Percentiles rank a stretch among this genome's conserved stretches.
These are phyloP conservation scores for Nothobranchius kuhntae DNA, from an alignment of 2,113 vertebrate species.

Conservation along the genomic window DNA sequence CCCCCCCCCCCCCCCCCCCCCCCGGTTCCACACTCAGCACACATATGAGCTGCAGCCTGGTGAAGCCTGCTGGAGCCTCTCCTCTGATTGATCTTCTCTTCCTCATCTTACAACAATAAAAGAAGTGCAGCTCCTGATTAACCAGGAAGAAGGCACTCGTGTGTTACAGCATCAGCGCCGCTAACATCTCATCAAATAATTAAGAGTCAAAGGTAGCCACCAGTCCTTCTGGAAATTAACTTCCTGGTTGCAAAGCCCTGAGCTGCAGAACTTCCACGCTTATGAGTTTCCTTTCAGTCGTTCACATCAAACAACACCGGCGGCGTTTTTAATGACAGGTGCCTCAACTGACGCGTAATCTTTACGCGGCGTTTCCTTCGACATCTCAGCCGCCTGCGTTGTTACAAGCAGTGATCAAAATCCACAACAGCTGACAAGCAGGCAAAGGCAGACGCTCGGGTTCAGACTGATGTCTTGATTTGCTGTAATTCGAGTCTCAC, in stretches of 20 bases:
- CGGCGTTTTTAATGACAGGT: conserved; percentile 18
- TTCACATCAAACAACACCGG: conserved; percentile 14
- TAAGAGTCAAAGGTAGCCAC: conserved; percentile 1
- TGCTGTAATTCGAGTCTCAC: conserved; percentile 74
- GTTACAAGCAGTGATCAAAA: conserved; percentile 56
- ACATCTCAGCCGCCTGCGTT: conserved; percentile 37
- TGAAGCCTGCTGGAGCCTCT: conserved; percentile 68
- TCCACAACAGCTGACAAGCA: conserved; percentile 19
- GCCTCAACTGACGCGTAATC: conserved; percentile 20
- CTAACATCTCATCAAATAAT: conserved; percentile 4
- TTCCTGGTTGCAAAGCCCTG: conserved; percentile 2
- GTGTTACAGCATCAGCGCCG: neutral
- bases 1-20: neutral
- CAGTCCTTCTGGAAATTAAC: conserved; percentile 8
- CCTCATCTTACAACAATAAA: conserved; percentile 68
- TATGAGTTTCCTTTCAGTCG: neutral
- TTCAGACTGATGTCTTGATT: conserved; percentile 64
- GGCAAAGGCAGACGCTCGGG: conserved; percentile 19
- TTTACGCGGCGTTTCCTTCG: conserved; percentile 26
- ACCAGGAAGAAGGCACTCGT: conserved; percentile 19
- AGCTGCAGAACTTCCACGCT: conserved; percentile 26
- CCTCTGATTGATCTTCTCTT: conserved; percentile 76
- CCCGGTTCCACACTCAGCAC: conserved; percentile 79
- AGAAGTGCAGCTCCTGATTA: conserved; percentile 53
- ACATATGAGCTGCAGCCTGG: conserved; percentile 70